Base-by-base conservation (phyloP, 2,888 invertebrate species). In the Uloborus plumipes region DNA sequence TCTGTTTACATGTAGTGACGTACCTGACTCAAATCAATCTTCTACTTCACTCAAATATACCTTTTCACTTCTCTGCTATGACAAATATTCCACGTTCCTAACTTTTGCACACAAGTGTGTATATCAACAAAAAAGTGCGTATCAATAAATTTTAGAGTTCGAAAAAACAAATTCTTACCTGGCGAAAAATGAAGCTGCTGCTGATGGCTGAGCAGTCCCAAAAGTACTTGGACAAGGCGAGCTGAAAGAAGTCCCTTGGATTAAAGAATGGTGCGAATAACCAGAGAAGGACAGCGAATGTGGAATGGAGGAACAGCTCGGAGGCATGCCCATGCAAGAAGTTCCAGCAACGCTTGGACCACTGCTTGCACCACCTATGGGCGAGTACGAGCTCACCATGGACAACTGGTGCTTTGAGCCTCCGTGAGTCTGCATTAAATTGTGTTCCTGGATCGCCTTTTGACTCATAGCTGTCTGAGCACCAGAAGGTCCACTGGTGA, bases 171-270 rank as follows among this genome's bases (percentile, higher is more conserved):
- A 11, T 31, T 39, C 90, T 89, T 88, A 92, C 92, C 91, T 91
- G 88, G 92, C 91, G 87, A 92, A 92, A 89, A 92, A 92, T 84
- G 91, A 91, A 79, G 91, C 92, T 64, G 92, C 92, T 70, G 91
- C 91, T 75, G 91, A 91, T 64, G 91, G 90, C 66, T 91, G 91
- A 76, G 90, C 89, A 86, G 90, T 90, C 77, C 90, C 91, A 20
- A 90, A 90, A 50, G 91, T 90, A 87, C 90, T 91, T 73, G 91
- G 91, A 86, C 90, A 85, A 16, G 85, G 85, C 0, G 85, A 85
- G 53, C 85, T 85, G 69, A 84, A 85, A 13, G 85, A 85, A 22
- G 85, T 85, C 9, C 84, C 85, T 49, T 84, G 84, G 22, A 84
- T 62, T 55, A 82, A 20, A 18, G 83, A 85, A 55, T 84, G 81